Conservation (phyloP, 2,113 vertebrate genomes). For the Cyphomyrus discorhynchus region DNA sequence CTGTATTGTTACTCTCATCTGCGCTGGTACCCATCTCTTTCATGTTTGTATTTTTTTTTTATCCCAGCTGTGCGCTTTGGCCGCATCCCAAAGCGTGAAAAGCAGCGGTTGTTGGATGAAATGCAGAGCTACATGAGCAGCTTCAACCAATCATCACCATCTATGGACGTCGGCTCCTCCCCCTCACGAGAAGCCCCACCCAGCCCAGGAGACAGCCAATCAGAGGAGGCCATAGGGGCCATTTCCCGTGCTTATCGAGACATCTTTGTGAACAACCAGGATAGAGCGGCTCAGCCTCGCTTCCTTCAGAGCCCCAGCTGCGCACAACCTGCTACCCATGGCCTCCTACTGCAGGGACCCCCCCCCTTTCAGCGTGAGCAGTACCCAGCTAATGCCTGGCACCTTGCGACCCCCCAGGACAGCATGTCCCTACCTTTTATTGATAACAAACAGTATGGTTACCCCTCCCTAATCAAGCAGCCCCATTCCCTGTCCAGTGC, state of each 20-base stretch:
- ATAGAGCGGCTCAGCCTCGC: slow-evolving; percentile 48
- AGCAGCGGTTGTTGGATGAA: slow-evolving; percentile 69
- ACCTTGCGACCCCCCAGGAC: slow-evolving; percentile 41
- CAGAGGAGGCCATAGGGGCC: slow-evolving; percentile 35
- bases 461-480: slow-evolving; percentile 43
- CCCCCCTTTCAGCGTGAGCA: slow-evolving; percentile 42
- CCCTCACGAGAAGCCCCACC: slow-evolving; percentile 41
- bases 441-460: slow-evolving; percentile 49
- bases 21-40: slow-evolving; percentile 6
- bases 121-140: slow-evolving; percentile 74
- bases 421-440: slow-evolving; percentile 48
- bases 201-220: slow-evolving; percentile 46
- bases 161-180: slow-evolving; percentile 55
- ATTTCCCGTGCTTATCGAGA: slow-evolving; percentile 47
- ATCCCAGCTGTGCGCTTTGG: slow-evolving; percentile 68
- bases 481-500: slow-evolving; percentile 40
- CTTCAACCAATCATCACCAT: slow-evolving; percentile 54
- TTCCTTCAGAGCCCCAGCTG: slow-evolving; percentile 31
- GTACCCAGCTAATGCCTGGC: slow-evolving; percentile 26
- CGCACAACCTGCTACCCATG: slow-evolving; percentile 29
- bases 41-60: slow-evolving; percentile 26
- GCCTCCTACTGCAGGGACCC: slow-evolving; percentile 30
- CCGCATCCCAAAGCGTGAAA: slow-evolving; percentile 70
- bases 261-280: slow-evolving; percentile 42
- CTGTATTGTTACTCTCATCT: background rate